phyloP scores from a whole-genome alignment of 1,140 invertebrate species.

The Camponotus vicinus region DNA sequence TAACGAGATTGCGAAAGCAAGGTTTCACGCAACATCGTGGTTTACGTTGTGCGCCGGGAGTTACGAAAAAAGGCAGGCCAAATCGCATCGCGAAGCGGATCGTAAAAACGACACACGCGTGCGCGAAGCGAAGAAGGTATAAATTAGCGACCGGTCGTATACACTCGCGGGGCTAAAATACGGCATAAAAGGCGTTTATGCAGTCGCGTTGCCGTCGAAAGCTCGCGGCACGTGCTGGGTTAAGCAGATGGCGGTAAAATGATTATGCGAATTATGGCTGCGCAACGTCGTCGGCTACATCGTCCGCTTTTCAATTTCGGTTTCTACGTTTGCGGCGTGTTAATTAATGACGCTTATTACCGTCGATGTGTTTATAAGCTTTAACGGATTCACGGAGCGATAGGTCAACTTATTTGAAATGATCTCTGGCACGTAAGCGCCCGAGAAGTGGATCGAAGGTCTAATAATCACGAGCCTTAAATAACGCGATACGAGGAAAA shows the following conservation, averaged over 20 bases:
- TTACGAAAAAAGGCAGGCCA: conserved; percentile 15
- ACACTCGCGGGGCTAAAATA: neutral
- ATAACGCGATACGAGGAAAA: neutral
- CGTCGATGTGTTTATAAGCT: conserved; percentile 49
- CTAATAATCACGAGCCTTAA: neutral
- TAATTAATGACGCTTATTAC: conserved; percentile 53
- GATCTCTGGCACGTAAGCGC: neutral
- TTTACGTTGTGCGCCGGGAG: neutral
- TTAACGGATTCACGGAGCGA: conserved; percentile 29
- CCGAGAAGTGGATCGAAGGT: conserved; percentile 21
- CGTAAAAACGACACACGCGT: neutral
- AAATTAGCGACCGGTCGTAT: conserved; percentile 23
- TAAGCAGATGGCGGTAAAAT: conserved; percentile 16
- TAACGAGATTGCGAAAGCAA: conserved; percentile 28
- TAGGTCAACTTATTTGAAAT: conserved; percentile 51
- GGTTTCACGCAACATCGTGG: neutral
- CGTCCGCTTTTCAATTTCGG: neutral
- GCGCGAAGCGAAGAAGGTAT: conserved; percentile 18
- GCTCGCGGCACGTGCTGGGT: neutral
- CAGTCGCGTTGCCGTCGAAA: conserved; percentile 12
- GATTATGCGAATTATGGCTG: conserved; percentile 39
- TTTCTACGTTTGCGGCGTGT: conserved; percentile 19
- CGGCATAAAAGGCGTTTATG: neutral
- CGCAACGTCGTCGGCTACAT: neutral
- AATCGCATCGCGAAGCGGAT: conserved; percentile 15